These are phyloP conservation scores for Paralvinella palmiformis DNA, from an alignment of 1,140 invertebrate species.

Conservation along the genomic window DNA sequence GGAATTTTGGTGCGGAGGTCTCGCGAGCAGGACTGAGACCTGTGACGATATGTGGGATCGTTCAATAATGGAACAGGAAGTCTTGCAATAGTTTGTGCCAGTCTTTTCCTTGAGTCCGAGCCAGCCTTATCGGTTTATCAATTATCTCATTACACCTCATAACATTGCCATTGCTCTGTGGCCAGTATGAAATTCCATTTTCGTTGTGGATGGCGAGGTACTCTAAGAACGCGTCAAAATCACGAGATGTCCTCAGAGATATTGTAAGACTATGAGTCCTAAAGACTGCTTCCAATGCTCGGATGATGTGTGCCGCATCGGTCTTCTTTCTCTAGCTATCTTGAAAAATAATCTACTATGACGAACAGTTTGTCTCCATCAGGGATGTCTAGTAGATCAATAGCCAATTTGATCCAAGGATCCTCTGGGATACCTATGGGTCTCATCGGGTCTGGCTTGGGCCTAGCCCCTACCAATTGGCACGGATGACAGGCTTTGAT, in stretches of 20 bases:
- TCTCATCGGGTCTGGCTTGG: not conserved
- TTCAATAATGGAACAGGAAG: constrained; percentile 24
- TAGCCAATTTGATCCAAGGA: not conserved
- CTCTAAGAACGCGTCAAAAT: constrained; percentile 18
- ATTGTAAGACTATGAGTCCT: not conserved
- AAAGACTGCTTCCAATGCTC: not conserved
- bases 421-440: not conserved
- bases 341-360: not conserved
- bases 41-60: constrained; percentile 25
- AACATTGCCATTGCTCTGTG: constrained; percentile 27
- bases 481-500: constrained; percentile 25
- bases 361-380: constrained; percentile 1
- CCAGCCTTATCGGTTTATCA: constrained; percentile 25
- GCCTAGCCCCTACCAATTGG: constrained; percentile 3
- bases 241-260: not conserved
- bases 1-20: not conserved
- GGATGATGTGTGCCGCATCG: not conserved
- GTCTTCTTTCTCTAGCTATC: not conserved
- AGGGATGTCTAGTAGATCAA: not conserved
- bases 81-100: constrained; percentile 23
- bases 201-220: constrained; percentile 20
- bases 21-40: not conserved
- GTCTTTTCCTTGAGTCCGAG: constrained; percentile 20
- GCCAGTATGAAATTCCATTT: constrained; percentile 19
- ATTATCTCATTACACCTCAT: constrained; percentile 27